Percentiles rank a stretch among this genome's conserved stretches.
Conservation (phyloP, 2,113 vertebrate genomes). For the Merops nubicus region DNA sequence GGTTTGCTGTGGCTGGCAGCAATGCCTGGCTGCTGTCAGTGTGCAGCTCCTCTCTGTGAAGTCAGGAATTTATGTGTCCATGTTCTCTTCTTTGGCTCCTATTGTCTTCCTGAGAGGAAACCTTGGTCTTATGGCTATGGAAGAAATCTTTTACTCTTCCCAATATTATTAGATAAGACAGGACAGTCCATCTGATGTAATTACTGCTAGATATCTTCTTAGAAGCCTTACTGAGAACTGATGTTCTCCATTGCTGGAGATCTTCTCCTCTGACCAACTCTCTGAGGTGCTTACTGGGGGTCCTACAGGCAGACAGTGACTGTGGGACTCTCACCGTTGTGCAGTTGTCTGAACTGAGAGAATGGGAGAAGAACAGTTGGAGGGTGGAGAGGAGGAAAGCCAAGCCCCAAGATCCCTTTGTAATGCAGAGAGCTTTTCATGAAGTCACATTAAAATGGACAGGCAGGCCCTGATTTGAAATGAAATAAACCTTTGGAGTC, state of each 20-base stretch:
- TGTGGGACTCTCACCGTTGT: neutral
- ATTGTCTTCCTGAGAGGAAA: neutral
- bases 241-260: neutral
- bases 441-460: conserved; percentile 4
- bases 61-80: neutral
- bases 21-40: neutral
- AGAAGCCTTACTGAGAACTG: neutral
- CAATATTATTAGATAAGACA: neutral
- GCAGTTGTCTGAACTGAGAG: neutral
- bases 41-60: neutral
- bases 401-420: neutral
- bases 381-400: neutral
- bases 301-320: neutral
- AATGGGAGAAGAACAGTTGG: neutral
- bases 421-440: conserved; percentile 23
- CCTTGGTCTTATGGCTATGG: neutral
- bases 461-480: conserved; percentile 50
- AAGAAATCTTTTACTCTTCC: neutral
- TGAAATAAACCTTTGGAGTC: conserved; percentile 57
- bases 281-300: neutral
- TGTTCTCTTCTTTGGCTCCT: neutral
- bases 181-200: neutral
- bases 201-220: neutral
- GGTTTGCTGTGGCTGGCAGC: neutral
- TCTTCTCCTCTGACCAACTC: neutral